These are phyloP conservation scores for Neolamprologus brichardi DNA, from an alignment of 2,113 vertebrate species.

Conservation along the genomic window DNA sequence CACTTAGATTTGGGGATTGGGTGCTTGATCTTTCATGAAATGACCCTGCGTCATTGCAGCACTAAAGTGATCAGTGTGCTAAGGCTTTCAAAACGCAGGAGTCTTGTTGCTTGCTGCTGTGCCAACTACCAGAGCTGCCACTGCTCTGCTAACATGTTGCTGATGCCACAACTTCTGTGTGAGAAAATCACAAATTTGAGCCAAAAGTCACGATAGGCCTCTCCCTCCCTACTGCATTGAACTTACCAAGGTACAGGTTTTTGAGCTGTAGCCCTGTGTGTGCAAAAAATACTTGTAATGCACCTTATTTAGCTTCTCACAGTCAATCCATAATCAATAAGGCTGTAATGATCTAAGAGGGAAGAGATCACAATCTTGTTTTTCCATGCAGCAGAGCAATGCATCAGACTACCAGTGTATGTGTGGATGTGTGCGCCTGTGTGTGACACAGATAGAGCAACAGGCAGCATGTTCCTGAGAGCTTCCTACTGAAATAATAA, in stretches of 20 bases:
- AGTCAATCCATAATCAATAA: neutral
- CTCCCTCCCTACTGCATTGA: neutral
- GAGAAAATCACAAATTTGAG: neutral
- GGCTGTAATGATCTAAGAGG: neutral
- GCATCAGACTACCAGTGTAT: neutral
- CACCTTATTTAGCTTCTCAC: neutral
- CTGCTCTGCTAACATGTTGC: neutral
- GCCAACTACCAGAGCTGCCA: neutral
- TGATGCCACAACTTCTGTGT: neutral
- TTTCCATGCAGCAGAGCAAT: neutral
- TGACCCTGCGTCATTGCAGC: neutral
- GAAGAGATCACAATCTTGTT: neutral
- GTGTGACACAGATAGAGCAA: conserved; percentile 15
- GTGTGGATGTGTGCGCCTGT: neutral
- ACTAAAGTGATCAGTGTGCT: neutral
- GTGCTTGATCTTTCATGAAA: neutral
- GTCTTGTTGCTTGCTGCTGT: neutral
- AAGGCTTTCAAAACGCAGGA: neutral
- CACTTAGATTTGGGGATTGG: neutral
- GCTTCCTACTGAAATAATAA: neutral
- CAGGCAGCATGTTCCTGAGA: neutral
- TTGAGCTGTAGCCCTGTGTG: neutral
- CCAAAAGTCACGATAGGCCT: neutral
- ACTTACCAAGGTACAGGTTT: neutral
- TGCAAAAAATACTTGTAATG: neutral